Evolutionary conservation across 2,797 vertebrate genomes (phyloP).

Genomic region (Ptychobarbus kaznakovi): DNA sequence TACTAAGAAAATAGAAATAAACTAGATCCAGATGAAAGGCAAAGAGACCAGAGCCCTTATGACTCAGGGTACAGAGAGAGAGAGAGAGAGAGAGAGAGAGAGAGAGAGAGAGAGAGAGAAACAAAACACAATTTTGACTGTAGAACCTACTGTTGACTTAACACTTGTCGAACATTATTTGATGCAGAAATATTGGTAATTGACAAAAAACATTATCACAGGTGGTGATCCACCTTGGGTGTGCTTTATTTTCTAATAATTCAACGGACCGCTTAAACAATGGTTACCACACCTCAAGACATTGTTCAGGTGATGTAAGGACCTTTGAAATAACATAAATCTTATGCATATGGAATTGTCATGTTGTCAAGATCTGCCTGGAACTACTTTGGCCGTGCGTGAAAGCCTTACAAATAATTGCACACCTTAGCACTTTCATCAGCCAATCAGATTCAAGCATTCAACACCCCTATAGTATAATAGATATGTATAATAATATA

Average conservation of each 20-base stretch:
- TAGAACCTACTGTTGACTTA: not conserved
- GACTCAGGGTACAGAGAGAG: not conserved
- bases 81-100: not conserved
- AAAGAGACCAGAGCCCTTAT: not conserved
- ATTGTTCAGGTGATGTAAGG: not conserved
- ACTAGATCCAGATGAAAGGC: conserved; percentile 6
- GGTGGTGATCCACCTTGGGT: too few relatives aligned
- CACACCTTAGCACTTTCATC: not conserved
- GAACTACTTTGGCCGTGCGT: not conserved
- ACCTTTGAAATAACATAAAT: not conserved
- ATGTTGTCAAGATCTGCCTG: not conserved
- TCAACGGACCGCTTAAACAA: too few relatives aligned
- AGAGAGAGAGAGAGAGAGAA: too few relatives aligned
- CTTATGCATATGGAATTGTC: not conserved
- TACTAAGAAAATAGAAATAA: conserved; percentile 22
- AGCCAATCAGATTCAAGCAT: not conserved
- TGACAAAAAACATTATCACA: not conserved
- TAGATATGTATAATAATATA: too few relatives aligned
- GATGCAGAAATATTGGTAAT: not conserved
- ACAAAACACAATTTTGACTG: not conserved
- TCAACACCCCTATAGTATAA: not conserved
- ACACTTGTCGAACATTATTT: not conserved
- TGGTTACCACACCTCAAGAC: too few relatives aligned
- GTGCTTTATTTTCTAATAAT: too few relatives aligned
- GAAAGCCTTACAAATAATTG: not conserved